Percentiles rank a stretch among this genome's conserved stretches.
Conservation (phyloP, 1,140 invertebrate genomes). For the Drosophila auraria region DNA sequence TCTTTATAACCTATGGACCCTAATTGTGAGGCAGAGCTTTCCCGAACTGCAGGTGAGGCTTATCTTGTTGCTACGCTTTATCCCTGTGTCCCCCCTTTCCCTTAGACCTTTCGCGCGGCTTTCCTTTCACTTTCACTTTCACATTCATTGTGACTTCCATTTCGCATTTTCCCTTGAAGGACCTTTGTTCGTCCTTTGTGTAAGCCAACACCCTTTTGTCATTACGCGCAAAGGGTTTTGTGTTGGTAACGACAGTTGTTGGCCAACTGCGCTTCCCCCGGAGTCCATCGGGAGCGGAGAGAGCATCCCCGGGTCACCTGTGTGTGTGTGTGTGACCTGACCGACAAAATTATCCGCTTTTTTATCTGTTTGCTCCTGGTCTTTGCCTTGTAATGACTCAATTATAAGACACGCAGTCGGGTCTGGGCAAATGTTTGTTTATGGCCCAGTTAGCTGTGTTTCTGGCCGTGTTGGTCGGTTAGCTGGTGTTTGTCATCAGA, state of each 20-base stretch:
- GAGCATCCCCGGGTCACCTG: constrained; percentile 16
- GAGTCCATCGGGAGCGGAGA: neutral
- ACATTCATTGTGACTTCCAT: constrained; percentile 9
- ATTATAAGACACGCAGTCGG: constrained; percentile 74
- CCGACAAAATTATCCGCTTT: constrained; percentile 35
- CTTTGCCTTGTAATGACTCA: constrained; percentile 70
- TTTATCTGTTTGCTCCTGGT: constrained; percentile 44
- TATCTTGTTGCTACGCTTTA: constrained; percentile 4
- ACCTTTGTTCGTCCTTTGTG: constrained; percentile 51
- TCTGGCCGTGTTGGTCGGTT: constrained; percentile 37
- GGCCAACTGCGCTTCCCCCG: constrained; percentile 12
- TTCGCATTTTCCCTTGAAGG: constrained; percentile 37
- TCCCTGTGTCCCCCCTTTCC: neutral
- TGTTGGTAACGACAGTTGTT: constrained; percentile 55
- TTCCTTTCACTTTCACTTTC: constrained; percentile 1
- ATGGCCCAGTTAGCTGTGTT: constrained; percentile 56
- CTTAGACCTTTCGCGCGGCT: neutral
- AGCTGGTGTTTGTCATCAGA: constrained; percentile 71
- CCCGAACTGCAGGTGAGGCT: constrained; percentile 92
- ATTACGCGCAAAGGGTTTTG: constrained; percentile 50
- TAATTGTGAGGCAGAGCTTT: constrained; percentile 97
- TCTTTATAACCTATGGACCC: constrained; percentile 97
- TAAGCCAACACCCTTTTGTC: constrained; percentile 57
- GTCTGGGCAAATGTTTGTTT: constrained; percentile 70
- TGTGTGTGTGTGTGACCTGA: neutral